A percentile compares a stretch with the other conserved stretches of the same genome.
Conservation (phyloP, 1,140 invertebrate genomes). For the Kradibia gibbosae region DNA sequence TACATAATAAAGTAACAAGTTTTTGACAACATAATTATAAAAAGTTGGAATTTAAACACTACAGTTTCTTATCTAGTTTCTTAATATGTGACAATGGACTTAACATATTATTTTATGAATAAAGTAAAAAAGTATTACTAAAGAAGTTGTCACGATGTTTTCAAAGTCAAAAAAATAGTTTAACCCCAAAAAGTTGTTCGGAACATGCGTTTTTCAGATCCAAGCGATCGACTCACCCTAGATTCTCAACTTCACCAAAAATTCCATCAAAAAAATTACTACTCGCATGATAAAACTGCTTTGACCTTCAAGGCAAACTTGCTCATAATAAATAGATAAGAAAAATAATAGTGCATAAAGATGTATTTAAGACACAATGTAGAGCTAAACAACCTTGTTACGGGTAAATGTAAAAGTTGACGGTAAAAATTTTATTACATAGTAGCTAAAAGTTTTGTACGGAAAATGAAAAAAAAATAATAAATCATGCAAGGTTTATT, state of each 20-base stretch:
- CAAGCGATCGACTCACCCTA: background rate
- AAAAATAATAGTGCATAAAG: too few species aligned
- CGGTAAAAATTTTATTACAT: too few species aligned
- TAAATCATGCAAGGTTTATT: conserved; percentile 6
- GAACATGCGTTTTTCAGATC: background rate
- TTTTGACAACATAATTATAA: background rate
- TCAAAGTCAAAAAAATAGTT: background rate
- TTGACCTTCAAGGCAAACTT: background rate
- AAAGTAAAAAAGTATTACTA: too few species aligned
- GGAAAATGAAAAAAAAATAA: background rate
- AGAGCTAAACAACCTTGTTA: background rate
- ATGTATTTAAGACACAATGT: too few species aligned
- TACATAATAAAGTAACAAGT: too few species aligned
- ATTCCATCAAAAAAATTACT: conserved; percentile 15
- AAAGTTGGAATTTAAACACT: background rate
- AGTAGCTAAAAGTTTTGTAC: background rate
- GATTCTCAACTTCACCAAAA: background rate
- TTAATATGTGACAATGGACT: background rate
- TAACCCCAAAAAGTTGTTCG: background rate
- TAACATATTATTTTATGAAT: background rate
- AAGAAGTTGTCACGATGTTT: too few species aligned
- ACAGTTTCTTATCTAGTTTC: background rate
- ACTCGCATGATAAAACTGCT: background rate
- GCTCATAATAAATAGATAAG: background rate
- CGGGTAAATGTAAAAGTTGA: background rate